Base-by-base conservation (phyloP, 2,113 vertebrate genomes). In the Typhlomys cinereus region DNA sequence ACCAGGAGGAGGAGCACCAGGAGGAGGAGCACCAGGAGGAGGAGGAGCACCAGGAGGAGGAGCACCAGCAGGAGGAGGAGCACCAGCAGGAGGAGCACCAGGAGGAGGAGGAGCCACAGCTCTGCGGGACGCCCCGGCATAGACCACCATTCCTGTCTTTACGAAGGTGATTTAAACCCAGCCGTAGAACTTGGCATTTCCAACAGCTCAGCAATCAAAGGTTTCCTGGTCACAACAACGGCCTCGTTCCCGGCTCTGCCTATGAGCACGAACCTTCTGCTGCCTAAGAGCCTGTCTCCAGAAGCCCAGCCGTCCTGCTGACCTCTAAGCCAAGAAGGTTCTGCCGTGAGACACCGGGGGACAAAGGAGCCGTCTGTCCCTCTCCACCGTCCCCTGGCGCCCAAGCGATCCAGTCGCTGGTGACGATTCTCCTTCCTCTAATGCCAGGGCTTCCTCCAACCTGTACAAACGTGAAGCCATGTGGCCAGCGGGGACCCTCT, bases 271-370 rank as follows among this genome's bases (percentile, higher is more conserved):
- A 66, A 13, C 3, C 10, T 66, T 62, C 39, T 21, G 14, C 25
- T 2, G 41, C 8, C 21, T 25, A 5, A 8, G 50, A 17, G 8
- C 88, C 50, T 54, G 31, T 67, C 82, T 48, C 9, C 50, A 5
- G 59, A 84, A 70, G 18, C 50, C 83, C 62, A 31, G 20, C n/a
- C 11, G n/a, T 50, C 52, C 25, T 2, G 20, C 23, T n/a, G 54
- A 39, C 61, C 36, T 4, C 82, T 52, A 1, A 59, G 44, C 39
- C 70, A 27, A 48, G 3, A n/a, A n/a, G 57, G 1, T 15, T 23
- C 27, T 6, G 5, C 14, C 1, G 14, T 0, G 0, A 2, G 1
- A 4, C 39, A 18, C 4, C 31, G 1, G 2, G 29, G 39, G 29
- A 46, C 41, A 12, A 31, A 27, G 36, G 52, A 59, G 23, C 84